These are phyloP conservation scores for Phortica magna DNA, from an alignment of 2,888 invertebrate genomes.

Conservation along the genomic window DNA sequence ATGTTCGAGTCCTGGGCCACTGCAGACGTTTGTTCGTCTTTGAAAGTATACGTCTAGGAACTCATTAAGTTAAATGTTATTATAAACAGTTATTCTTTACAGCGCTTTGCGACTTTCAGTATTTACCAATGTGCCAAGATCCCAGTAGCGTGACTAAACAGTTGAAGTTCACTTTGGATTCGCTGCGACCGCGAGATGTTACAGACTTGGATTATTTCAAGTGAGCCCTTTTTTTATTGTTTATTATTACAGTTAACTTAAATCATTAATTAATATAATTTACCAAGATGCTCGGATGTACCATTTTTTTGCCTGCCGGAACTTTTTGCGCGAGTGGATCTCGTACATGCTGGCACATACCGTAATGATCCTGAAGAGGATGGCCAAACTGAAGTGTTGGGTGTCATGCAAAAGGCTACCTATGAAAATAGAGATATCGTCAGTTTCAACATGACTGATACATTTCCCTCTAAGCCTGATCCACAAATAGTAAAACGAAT, in stretches of 20 bases:
- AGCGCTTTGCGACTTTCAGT: conserved; percentile 96
- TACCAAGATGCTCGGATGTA: conserved; percentile 68
- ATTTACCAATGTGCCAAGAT: conserved; percentile 83
- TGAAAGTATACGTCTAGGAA: conserved; percentile 72
- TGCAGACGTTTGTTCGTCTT: conserved; percentile 70
- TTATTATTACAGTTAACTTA: neutral
- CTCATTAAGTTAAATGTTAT: neutral
- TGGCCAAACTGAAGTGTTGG: conserved; percentile 78
- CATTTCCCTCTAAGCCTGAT: conserved; percentile 82
- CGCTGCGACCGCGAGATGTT: conserved; percentile 81
- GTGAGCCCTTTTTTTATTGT: conserved; percentile 46
- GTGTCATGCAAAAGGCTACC: conserved; percentile 79
- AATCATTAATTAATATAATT: conserved; percentile 31
- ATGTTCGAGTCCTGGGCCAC: conserved; percentile 70
- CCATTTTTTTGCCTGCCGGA: conserved; percentile 87
- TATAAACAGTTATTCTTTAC: conserved; percentile 51
- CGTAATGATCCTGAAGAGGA: conserved; percentile 76
- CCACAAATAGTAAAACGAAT: conserved; percentile 81
- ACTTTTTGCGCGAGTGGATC: conserved; percentile 88
- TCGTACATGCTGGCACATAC: conserved; percentile 76
- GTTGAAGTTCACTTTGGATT: conserved; percentile 80
- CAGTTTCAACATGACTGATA: conserved; percentile 81
- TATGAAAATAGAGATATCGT: conserved; percentile 82
- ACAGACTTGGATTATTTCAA: conserved; percentile 81
- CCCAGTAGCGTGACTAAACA: conserved; percentile 71